Evolutionary conservation across 2,113 vertebrate genomes (phyloP).

Genomic region (Pelvicachromis taeniatus): DNA sequence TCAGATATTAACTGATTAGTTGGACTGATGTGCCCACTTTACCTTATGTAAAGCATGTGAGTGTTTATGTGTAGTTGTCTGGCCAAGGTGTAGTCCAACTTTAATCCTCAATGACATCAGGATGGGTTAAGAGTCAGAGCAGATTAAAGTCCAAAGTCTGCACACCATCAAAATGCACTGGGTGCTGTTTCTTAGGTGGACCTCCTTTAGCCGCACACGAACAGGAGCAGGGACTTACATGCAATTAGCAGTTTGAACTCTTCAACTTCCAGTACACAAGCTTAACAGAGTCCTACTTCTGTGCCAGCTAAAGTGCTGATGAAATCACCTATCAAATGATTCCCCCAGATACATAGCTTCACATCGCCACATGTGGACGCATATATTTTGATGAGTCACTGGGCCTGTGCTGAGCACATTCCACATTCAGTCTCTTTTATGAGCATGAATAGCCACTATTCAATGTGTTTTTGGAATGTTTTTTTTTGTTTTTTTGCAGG

Average conservation of each 20-base stretch:
- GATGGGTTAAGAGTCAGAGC: constrained; percentile 1
- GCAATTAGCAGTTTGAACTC: not conserved
- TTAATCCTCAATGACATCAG: constrained; percentile 10
- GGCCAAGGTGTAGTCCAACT: not conserved
- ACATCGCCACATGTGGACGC: not conserved
- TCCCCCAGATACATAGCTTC: not conserved
- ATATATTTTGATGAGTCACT: constrained; percentile 50
- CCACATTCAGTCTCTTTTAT: constrained; percentile 36
- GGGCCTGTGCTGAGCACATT: not conserved
- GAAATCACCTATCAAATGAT: constrained; percentile 24
- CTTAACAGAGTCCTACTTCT: not conserved
- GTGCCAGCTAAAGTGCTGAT: constrained; percentile 15
- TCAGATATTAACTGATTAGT: not conserved
- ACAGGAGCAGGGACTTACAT: not conserved
- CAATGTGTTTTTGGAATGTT: constrained; percentile 55
- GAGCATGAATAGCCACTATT: constrained; percentile 67
- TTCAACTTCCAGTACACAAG: not conserved
- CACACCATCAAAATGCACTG: not conserved
- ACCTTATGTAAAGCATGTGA: not conserved
- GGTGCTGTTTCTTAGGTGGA: not conserved
- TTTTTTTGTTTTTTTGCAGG: constrained; percentile 60
- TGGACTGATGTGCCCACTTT: not conserved
- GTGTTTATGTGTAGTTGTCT: not conserved
- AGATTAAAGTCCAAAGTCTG: not conserved
- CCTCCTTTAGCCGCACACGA: not conserved